These are phyloP conservation scores for Aphodius sticticus DNA, from an alignment of 2,888 invertebrate genomes.

Conservation along the genomic window DNA sequence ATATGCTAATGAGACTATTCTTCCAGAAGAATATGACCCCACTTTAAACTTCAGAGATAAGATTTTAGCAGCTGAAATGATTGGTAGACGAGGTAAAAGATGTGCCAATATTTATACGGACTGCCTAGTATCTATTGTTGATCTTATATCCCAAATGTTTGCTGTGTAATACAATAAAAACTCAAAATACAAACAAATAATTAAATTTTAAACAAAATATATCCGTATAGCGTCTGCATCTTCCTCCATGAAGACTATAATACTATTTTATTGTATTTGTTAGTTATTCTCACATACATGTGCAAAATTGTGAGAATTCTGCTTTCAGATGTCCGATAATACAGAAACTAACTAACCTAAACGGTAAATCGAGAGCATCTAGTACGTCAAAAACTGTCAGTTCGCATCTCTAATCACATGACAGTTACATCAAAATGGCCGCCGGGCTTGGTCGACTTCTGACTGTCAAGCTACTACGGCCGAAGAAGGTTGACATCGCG, in stretches of 20 bases:
- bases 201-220: too few relatives aligned
- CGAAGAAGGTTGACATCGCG: not conserved
- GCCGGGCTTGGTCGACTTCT: not conserved
- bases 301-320: not conserved
- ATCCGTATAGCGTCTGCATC: too few relatives aligned
- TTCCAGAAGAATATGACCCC: slow-evolving; percentile 27
- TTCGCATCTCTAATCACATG: not conserved
- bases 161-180: not conserved
- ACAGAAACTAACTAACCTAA: too few relatives aligned
- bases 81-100: slow-evolving; percentile 43
- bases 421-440: not conserved
- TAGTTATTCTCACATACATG: too few relatives aligned
- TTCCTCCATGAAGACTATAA: too few relatives aligned
- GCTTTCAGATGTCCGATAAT: too few relatives aligned
- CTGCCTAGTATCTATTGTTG: slow-evolving; percentile 49
- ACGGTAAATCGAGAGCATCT: too few relatives aligned
- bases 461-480: not conserved
- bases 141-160: slow-evolving; percentile 44
- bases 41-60: slow-evolving; percentile 39
- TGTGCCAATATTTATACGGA: slow-evolving; percentile 47
- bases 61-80: slow-evolving; percentile 46
- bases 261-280: too few relatives aligned
- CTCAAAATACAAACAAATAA: too few relatives aligned
- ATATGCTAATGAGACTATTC: slow-evolving; percentile 19
- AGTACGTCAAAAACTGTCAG: too few relatives aligned